Conservation (phyloP, 2,113 vertebrate species). For the Aegithalos caudatus region DNA sequence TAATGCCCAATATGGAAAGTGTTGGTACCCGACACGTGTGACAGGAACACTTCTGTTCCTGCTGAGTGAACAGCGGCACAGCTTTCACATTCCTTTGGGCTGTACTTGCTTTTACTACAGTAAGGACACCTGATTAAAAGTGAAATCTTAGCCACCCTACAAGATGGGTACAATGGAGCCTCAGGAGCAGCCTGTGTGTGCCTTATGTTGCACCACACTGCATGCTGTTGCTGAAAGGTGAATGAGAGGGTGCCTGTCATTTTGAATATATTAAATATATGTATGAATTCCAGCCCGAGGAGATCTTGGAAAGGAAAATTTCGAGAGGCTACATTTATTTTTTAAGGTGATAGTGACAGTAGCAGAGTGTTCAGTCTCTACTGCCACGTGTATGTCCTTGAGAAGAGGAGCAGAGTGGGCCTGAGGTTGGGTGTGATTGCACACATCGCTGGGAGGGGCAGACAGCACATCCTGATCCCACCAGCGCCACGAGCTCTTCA, state of each 20-base stretch:
- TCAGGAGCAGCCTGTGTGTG: neutral
- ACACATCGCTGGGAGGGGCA: rapidly evolving
- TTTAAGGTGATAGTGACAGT: neutral
- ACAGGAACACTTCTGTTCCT: neutral
- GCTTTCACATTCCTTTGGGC: neutral
- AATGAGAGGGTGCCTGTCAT: neutral
- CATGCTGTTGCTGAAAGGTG: neutral
- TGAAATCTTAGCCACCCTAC: neutral
- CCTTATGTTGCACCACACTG: neutral
- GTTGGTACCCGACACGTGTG: neutral
- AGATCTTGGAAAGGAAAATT: neutral
- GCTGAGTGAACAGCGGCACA: neutral
- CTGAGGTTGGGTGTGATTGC: neutral
- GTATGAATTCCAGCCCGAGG: neutral
- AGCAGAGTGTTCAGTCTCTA: neutral
- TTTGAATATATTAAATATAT: neutral
- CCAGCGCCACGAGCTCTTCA: neutral
- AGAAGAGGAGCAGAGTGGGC: neutral
- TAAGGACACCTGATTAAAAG: neutral
- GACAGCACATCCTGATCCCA: neutral
- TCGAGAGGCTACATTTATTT: neutral
- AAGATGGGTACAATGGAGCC: neutral
- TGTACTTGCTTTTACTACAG: neutral
- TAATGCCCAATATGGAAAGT: neutral
- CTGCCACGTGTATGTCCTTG: neutral